Percentiles rank a stretch among this genome's conserved stretches.
Conservation (phyloP, 2,797 vertebrate genomes). For the Coendou prehensilis region DNA sequence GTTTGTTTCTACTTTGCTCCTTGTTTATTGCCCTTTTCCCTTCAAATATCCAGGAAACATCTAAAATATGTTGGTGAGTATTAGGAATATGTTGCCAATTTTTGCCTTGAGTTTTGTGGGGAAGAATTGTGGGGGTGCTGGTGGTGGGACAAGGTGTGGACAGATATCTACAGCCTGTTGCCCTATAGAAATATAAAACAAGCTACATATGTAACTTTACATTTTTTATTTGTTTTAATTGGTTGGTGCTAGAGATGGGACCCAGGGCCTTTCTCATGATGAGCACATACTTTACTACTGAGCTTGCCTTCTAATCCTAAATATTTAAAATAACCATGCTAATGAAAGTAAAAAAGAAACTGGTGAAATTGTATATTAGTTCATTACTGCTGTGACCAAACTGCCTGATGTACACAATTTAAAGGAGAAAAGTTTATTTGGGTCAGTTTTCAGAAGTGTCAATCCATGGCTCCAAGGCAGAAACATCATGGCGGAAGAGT, state of each 20-base stretch:
- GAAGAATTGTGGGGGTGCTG: not conserved
- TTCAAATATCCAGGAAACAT: not conserved
- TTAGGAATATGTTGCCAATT: not conserved
- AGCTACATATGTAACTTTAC: not conserved
- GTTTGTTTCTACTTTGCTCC: not conserved
- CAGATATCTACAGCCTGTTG: too few species aligned
- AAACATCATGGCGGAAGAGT: not conserved
- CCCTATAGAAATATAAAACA: not conserved
- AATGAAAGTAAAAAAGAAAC: constrained; percentile 27
- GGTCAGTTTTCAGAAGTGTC: not conserved
- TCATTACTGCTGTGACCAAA: not conserved
- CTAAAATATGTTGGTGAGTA: not conserved
- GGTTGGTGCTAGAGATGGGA: not conserved
- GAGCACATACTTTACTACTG: not conserved
- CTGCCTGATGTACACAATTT: not conserved
- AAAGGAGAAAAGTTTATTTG: not conserved
- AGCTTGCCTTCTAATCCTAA: not conserved
- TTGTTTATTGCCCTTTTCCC: constrained; percentile 22
- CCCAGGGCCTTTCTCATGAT: not conserved
- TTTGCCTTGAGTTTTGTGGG: not conserved
- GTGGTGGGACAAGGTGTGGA: not conserved
- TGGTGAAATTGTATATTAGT: not conserved
- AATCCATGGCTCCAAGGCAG: not conserved
- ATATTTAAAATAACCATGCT: not conserved
- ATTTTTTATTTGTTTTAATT: not conserved